Percentiles rank a stretch among this genome's conserved stretches.
Evolutionary conservation across 2,888 invertebrate genomes (phyloP).

Genomic region (Neoascia interrupta): DNA sequence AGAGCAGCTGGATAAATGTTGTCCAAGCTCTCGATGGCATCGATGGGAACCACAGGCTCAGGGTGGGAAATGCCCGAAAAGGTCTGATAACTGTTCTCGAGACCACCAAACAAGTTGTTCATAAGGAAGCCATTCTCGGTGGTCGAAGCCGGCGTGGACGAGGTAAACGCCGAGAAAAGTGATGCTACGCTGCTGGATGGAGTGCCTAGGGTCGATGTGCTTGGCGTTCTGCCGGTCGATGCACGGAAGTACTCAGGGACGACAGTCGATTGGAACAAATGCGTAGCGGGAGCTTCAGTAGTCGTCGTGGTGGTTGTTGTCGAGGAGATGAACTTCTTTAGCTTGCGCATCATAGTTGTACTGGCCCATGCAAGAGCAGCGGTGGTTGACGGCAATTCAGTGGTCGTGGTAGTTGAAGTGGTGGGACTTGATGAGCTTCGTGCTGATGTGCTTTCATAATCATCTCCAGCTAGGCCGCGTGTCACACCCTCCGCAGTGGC

Average conservation of each 20-base stretch:
- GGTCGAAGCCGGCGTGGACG: constrained; percentile 73
- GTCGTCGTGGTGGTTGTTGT: constrained; percentile 75
- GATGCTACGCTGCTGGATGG: constrained; percentile 71
- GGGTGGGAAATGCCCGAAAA: constrained; percentile 78
- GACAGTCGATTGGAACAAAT: constrained; percentile 72
- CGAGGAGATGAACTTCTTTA: constrained; percentile 79
- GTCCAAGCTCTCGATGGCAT: constrained; percentile 82
- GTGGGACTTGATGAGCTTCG: constrained; percentile 70
- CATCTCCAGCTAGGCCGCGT: constrained; percentile 75
- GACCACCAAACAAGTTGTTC: constrained; percentile 77
- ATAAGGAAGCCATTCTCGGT: constrained; percentile 77
- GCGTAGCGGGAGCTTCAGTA: constrained; percentile 73
- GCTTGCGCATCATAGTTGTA: constrained; percentile 79
- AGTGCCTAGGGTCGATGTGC: constrained; percentile 41
- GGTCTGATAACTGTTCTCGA: constrained; percentile 79
- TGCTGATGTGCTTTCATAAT: constrained; percentile 77
- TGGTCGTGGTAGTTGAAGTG: constrained; percentile 73
- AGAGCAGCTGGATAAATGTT: constrained; percentile 83
- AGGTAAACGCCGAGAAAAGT: constrained; percentile 74
- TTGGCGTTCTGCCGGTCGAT: constrained; percentile 69
- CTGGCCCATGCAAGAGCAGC: constrained; percentile 78
- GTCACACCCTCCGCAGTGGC: constrained; percentile 80
- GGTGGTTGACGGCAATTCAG: constrained; percentile 77
- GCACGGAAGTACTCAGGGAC: constrained; percentile 69
- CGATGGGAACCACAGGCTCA: constrained; percentile 75